These are phyloP conservation scores for Agonopterix subpropinquella DNA, from an alignment of 2,888 invertebrate species.

Conservation along the genomic window DNA sequence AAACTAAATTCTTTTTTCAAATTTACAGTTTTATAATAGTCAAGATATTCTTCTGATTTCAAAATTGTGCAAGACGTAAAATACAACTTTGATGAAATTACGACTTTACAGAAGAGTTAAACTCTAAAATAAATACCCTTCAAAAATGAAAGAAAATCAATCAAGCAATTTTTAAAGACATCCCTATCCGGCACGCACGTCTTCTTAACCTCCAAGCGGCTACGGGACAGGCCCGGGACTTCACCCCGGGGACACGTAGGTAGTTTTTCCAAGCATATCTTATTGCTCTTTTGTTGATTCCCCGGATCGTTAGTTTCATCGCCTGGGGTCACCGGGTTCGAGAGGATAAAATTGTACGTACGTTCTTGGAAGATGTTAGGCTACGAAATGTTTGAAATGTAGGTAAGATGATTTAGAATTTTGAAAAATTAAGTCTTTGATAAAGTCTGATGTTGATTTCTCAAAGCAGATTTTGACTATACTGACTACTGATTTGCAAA, in stretches of 20 bases:
- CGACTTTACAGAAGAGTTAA: too few relatives aligned
- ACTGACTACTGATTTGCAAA: too few relatives aligned
- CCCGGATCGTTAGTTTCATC: conserved; percentile 73
- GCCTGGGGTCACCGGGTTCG: conserved; percentile 31
- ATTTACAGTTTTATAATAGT: too few relatives aligned
- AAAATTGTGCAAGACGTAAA: too few relatives aligned
- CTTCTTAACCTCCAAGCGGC: conserved; percentile 40
- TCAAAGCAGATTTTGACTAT: too few relatives aligned
- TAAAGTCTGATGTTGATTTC: too few relatives aligned
- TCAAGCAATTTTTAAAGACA: conserved; percentile 37
- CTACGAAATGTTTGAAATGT: too few relatives aligned
- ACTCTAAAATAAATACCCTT: too few relatives aligned
- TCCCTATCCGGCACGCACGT: conserved; percentile 31
- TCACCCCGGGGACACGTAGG: conserved; percentile 61
- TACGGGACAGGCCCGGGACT: conserved; percentile 33
- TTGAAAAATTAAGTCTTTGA: neutral
- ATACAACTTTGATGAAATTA: too few relatives aligned
- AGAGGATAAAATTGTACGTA: neutral
- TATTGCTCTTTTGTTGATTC: conserved; percentile 75
- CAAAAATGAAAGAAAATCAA: neutral
- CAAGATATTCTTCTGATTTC: too few relatives aligned
- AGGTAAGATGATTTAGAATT: neutral
- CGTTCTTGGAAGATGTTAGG: too few relatives aligned
- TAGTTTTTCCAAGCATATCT: conserved; percentile 76
- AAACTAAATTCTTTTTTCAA: too few relatives aligned